Percentiles rank a stretch among this genome's conserved stretches.
These are phyloP conservation scores for Esox niger DNA, from an alignment of 2,113 vertebrate species.

Conservation along the genomic window DNA sequence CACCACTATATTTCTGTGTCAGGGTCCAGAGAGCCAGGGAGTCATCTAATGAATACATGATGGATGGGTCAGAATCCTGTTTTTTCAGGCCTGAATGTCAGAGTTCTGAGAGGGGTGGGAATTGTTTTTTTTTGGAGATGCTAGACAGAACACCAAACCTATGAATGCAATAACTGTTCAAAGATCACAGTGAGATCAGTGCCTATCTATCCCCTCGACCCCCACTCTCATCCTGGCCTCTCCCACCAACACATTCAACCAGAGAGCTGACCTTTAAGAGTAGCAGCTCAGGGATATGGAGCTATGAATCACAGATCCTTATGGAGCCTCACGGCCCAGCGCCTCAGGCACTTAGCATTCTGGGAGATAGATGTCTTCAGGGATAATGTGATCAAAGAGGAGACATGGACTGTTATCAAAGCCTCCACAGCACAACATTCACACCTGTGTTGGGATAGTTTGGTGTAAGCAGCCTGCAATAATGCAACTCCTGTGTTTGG, in stretches of 20 bases:
- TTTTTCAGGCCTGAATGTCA: constrained; percentile 45
- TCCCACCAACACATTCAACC: constrained; percentile 52
- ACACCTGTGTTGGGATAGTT: constrained; percentile 54
- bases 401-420: constrained; percentile 59
- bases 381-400: constrained; percentile 60
- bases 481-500: constrained; percentile 17
- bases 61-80: constrained; percentile 12
- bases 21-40: background rate
- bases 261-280: constrained; percentile 64
- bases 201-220: constrained; percentile 41
- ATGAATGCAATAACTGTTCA: constrained; percentile 56
- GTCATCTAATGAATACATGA: constrained; percentile 8
- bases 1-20: constrained; percentile 29
- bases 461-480: constrained; percentile 53
- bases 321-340: constrained; percentile 27
- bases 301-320: constrained; percentile 51
- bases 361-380: constrained; percentile 54
- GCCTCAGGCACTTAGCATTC: constrained; percentile 63
- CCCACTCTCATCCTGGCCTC: background rate
- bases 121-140: constrained; percentile 1
- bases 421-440: constrained; percentile 26
- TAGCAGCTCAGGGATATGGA: constrained; percentile 61
- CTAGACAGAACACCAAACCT: constrained; percentile 48
- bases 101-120: constrained; percentile 25
- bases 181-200: constrained; percentile 50